Conservation (phyloP, 2,888 invertebrate species). For the Heliconius erato region DNA sequence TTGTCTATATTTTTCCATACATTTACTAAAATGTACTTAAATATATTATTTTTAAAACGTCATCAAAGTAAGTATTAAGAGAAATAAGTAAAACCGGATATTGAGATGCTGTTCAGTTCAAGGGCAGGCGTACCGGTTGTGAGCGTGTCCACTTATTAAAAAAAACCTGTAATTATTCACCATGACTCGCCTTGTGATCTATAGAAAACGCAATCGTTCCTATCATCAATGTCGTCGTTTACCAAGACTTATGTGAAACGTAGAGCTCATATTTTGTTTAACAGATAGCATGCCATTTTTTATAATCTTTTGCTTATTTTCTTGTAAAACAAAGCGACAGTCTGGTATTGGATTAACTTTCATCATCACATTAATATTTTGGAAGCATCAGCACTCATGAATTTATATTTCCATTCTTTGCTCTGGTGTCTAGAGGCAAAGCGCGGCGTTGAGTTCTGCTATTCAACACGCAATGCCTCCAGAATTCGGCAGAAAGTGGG, state of each 20-base stretch:
- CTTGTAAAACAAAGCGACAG: too few relatives aligned
- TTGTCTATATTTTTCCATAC: too few relatives aligned
- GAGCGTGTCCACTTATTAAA: slow-evolving; percentile 43
- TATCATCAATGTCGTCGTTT: slow-evolving; percentile 3
- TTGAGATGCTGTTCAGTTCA: slow-evolving; percentile 55
- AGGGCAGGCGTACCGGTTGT: slow-evolving; percentile 56
- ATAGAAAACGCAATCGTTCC: slow-evolving; percentile 27
- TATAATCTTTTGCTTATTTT: too few relatives aligned
- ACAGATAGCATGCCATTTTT: too few relatives aligned
- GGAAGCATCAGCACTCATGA: too few relatives aligned
- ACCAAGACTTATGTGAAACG: not conserved
- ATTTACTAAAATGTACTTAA: not conserved
- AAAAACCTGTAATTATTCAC: slow-evolving; percentile 46
- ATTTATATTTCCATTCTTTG: too few relatives aligned
- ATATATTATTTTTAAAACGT: not conserved
- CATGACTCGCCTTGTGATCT: slow-evolving; percentile 37
- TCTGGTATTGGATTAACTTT: too few relatives aligned
- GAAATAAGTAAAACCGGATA: slow-evolving; percentile 50
- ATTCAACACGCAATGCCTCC: too few relatives aligned
- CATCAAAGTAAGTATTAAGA: slow-evolving; percentile 21
- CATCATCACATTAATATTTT: too few relatives aligned
- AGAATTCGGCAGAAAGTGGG: too few relatives aligned
- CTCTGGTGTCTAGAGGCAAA: too few relatives aligned
- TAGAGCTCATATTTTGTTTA: not conserved
- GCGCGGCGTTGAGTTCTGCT: too few relatives aligned